Base-by-base conservation (phyloP, 1,140 invertebrate genomes). In the Ceratitis capitata region DNA sequence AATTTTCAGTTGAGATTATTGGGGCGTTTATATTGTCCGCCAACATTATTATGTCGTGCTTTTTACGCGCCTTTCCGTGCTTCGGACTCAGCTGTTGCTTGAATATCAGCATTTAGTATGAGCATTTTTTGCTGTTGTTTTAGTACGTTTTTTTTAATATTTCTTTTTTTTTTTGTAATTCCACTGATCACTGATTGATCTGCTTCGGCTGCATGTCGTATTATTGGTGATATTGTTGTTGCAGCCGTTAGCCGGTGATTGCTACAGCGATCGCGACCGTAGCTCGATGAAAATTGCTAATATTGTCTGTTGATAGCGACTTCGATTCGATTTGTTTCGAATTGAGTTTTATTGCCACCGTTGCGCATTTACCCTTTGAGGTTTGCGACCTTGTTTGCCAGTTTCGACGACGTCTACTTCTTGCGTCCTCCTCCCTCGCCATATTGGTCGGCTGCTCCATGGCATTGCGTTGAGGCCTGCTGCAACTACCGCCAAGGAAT, bases 401-500 rank as follows among this genome's bases (percentile, higher is more conserved):
- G 53, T 51, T 83, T 85, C 14, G 35, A 64, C 82, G 82, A 64
- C 82, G 82, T 86, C 74, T 58, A 83, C 23, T 49, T 83, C 56
- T 86, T 83, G 82, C 85, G 88, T 89, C 88, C 32, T 51, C 26
- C 16, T 32, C 26, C 35, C 26, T 10, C n/a, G n/a, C n/a, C n/a
- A n/a, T n/a, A n/a, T n/a, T 32, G 35, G n/a, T 32, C 19, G 26
- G 26, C 7, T 1, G 35, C 35, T 10, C 26, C 61, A 42, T 6
- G 32, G 12, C 14, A 39, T 51, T 35, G 29, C 14, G 45, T 16
- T 23, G 51, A 78, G n/a, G 47, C n/a, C 29, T n/a, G 29, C 89
- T 87, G 86, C 89, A n/a, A 74, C 35, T 39, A 39, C 32, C 5
- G 32, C 1, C 64, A 89, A 89, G 88, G 89, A 90, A 89, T 89